phyloP scores from a whole-genome alignment of 1,140 invertebrate species.

The Potamilus streckersoni region DNA sequence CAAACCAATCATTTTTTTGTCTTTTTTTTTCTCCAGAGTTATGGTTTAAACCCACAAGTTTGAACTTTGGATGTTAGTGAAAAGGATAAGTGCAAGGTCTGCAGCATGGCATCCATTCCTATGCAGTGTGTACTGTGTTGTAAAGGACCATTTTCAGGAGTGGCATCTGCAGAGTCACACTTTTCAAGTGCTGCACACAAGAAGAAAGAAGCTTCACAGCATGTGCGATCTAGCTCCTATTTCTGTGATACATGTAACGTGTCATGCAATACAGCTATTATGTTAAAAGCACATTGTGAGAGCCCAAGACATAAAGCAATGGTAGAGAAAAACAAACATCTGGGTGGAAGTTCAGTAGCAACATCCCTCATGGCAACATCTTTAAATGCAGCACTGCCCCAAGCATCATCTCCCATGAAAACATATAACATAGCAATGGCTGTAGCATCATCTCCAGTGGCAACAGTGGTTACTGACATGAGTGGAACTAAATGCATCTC shows the following conservation, averaged over 20 bases:
- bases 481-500: too few species aligned
- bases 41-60: too few species aligned
- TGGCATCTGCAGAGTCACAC: constrained; percentile 11
- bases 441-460: too few species aligned
- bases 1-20: too few species aligned
- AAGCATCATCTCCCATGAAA: too few species aligned
- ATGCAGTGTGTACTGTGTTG: constrained; percentile 9
- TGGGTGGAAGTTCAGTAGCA: neutral
- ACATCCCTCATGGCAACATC: neutral
- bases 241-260: constrained; percentile 15
- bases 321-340: constrained; percentile 5
- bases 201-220: constrained; percentile 6
- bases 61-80: too few species aligned
- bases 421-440: too few species aligned
- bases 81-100: too few species aligned
- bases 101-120: neutral
- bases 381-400: too few species aligned
- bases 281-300: neutral
- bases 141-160: constrained; percentile 16
- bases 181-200: constrained; percentile 13
- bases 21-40: too few species aligned
- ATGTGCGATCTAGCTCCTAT: neutral
- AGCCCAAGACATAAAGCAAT: constrained; percentile 21
- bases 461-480: too few species aligned
- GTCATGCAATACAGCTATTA: constrained; percentile 11